Evolutionary conservation across 2,888 invertebrate species (phyloP).

Genomic region (Sphaeridia pumilis): DNA sequence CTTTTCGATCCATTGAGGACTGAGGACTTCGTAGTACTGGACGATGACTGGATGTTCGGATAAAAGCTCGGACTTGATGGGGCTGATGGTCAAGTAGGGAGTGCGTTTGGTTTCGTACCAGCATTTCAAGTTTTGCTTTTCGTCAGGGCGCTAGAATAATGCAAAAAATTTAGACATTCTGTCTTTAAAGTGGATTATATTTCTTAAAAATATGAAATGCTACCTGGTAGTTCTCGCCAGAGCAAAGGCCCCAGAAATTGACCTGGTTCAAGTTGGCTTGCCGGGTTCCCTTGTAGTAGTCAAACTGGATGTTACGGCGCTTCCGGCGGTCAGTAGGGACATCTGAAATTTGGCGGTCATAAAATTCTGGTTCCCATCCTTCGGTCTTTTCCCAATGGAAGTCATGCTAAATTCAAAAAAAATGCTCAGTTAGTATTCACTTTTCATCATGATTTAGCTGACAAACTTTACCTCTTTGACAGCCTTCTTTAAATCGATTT

Average conservation of each 20-base stretch:
- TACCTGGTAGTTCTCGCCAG: conserved; percentile 16
- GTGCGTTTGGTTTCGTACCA: conserved; percentile 16
- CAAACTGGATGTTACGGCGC: conserved; percentile 11
- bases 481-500: conserved; percentile 4
- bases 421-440: no score
- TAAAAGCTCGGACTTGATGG: conserved; percentile 25
- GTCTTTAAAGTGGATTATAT: neutral
- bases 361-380: conserved; percentile 11
- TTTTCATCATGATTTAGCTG: neutral
- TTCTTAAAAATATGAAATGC: no score
- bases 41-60: conserved; percentile 21
- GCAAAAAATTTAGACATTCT: no score
- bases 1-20: neutral
- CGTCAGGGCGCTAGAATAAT: neutral
- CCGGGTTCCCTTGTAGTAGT: conserved; percentile 11
- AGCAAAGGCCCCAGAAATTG: conserved; percentile 16
- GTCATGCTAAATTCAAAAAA: conserved; percentile 15
- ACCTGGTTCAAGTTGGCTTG: conserved; percentile 12
- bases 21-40: conserved; percentile 23
- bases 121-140: conserved; percentile 17
- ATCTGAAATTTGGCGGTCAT: conserved; percentile 1
- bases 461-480: conserved; percentile 1
- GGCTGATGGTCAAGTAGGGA: conserved; percentile 15
- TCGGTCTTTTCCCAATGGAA: conserved; percentile 8
- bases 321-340: conserved; percentile 8